Conservation (phyloP, 2,113 vertebrate genomes). For the Tachysurus fulvidraco region DNA sequence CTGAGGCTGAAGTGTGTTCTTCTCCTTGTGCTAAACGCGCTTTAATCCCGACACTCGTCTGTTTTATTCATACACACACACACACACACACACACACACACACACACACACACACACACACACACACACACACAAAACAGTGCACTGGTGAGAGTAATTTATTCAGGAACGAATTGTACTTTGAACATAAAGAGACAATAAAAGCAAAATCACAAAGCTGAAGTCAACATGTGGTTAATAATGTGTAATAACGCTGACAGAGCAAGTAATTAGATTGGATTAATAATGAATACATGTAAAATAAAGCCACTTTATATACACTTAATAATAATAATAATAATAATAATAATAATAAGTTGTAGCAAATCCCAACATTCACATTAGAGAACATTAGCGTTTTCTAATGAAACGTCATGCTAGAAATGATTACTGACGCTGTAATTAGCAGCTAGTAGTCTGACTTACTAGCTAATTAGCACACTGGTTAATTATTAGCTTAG, state of each 20-base stretch:
- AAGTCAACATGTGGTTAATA: slow-evolving; percentile 11
- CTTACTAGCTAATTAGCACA: too few relatives aligned
- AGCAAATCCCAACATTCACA: not conserved
- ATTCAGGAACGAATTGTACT: not conserved
- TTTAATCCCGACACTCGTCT: not conserved
- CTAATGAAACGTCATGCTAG: not conserved
- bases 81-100: slow-evolving; percentile 1
- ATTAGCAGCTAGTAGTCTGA: not conserved
- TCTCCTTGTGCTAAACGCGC: not conserved
- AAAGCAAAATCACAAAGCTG: not conserved
- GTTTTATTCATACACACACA: not conserved
- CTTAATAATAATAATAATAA: not conserved
- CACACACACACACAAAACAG: not conserved
- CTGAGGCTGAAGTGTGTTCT: not conserved
- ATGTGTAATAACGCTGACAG: not conserved
- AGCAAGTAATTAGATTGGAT: not conserved
- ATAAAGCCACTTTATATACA: not conserved
- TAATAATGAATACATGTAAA: not conserved
- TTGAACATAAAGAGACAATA: not conserved
- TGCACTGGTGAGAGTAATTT: not conserved
- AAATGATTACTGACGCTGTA: not conserved
- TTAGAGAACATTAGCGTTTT: too few relatives aligned
- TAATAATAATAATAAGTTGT: too few relatives aligned
- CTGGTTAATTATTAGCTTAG: not conserved
- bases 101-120: not conserved